Conservation (phyloP, 1,140 invertebrate genomes). For the Thalassaphorura encarpata region DNA sequence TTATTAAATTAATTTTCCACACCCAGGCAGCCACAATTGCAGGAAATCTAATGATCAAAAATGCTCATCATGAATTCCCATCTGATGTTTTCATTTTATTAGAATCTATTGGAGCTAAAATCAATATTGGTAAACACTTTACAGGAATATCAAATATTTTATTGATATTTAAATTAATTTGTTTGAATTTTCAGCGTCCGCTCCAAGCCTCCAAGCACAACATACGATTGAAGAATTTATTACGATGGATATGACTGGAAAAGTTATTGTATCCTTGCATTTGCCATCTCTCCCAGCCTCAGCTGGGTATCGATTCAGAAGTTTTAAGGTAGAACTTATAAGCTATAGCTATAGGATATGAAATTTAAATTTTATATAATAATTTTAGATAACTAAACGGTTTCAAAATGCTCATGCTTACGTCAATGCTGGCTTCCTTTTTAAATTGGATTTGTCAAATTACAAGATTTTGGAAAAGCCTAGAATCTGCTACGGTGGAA, state of each 20-base stretch:
- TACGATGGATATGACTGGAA: conserved; percentile 16
- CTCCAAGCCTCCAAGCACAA: conserved; percentile 21
- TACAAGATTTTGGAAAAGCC: not conserved
- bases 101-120: conserved; percentile 37
- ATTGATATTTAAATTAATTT: not conserved
- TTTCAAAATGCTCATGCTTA: conserved; percentile 38
- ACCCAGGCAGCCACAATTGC: conserved; percentile 36
- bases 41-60: conserved; percentile 46
- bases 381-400: conserved; percentile 30
- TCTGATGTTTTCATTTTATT: conserved; percentile 43
- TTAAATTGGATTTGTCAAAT: conserved; percentile 27
- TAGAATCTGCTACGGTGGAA: not conserved
- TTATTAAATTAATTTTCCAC: conserved; percentile 33
- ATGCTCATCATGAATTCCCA: conserved; percentile 41
- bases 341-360: too few relatives aligned
- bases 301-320: conserved; percentile 5
- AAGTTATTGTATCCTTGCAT: conserved; percentile 22
- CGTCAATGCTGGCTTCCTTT: conserved; percentile 38
- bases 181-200: not conserved
- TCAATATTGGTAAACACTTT: conserved; percentile 37
- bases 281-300: conserved; percentile 35
- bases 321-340: conserved; percentile 42
- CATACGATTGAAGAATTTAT: conserved; percentile 10
- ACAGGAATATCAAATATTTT: not conserved
- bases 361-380: not conserved